Evolutionary conservation across 1,140 invertebrate genomes (phyloP).

Genomic region (Heliconius hermathena): DNA sequence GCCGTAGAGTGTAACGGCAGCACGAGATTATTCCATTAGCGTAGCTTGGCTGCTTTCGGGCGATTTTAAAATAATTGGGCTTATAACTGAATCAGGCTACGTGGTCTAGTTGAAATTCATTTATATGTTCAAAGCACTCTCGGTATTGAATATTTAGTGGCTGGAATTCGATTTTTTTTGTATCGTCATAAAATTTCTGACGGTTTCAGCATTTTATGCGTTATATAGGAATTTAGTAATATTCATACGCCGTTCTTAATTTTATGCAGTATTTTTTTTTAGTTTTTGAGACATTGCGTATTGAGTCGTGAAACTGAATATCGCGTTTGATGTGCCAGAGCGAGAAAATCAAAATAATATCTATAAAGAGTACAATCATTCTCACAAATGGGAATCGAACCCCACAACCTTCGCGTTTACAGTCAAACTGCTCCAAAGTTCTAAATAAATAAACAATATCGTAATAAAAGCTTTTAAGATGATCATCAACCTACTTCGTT

Average conservation of each 20-base stretch:
- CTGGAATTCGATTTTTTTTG: not conserved
- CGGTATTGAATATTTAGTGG: constrained; percentile 1
- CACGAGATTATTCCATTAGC: constrained; percentile 35
- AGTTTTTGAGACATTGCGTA: not conserved
- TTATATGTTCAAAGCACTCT: constrained; percentile 18
- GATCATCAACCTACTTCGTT: not conserved
- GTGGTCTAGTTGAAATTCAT: constrained; percentile 15
- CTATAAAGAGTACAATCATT: too few relatives aligned
- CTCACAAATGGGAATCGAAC: too few relatives aligned
- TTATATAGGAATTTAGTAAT: not conserved
- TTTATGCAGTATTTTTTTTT: not conserved
- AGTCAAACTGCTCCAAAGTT: not conserved
- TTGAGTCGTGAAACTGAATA: not conserved
- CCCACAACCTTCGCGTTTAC: too few relatives aligned
- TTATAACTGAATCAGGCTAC: constrained; percentile 35
- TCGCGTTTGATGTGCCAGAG: too few relatives aligned
- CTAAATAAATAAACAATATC: not conserved
- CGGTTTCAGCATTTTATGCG: not conserved
- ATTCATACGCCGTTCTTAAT: too few relatives aligned
- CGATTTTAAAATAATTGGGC: constrained; percentile 38
- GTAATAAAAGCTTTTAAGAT: not conserved
- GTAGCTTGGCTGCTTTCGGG: constrained; percentile 27
- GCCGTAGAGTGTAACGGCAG: not conserved
- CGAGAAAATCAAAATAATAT: too few relatives aligned
- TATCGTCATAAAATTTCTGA: not conserved